A percentile compares a stretch with the other conserved stretches of the same genome.
Conservation (phyloP, 2,113 vertebrate species). For the Suricata suricatta region DNA sequence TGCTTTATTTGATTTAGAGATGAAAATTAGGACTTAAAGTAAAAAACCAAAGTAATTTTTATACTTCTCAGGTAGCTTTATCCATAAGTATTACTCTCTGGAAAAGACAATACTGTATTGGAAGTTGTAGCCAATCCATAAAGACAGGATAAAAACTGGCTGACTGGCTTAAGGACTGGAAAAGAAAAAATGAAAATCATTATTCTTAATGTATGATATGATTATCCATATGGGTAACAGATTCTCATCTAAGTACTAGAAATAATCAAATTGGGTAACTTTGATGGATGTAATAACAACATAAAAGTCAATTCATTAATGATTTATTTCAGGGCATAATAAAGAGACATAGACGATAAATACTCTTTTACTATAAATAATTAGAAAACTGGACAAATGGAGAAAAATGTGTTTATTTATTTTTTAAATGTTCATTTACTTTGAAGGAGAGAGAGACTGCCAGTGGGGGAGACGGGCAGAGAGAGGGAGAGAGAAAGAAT, state of each 20-base stretch:
- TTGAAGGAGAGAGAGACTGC: too few species aligned
- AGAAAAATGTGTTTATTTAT: not conserved
- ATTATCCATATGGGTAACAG: not conserved
- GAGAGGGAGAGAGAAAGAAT: too few species aligned
- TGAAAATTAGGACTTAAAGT: not conserved
- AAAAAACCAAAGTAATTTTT: not conserved
- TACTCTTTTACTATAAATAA: not conserved
- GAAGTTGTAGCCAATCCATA: not conserved
- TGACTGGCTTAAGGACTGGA: not conserved
- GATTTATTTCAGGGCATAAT: not conserved
- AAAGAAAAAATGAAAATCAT: not conserved
- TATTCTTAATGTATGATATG: not conserved
- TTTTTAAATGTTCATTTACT: too few species aligned
- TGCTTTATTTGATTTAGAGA: not conserved
- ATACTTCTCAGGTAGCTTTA: not conserved
- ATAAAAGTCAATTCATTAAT: not conserved
- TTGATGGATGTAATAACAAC: not conserved
- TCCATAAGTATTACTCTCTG: not conserved
- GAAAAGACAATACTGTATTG: not conserved
- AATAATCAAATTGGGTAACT: slow-evolving; percentile 4
- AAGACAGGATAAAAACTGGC: not conserved
- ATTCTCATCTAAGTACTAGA: not conserved
- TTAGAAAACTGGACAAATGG: not conserved
- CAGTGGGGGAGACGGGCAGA: too few species aligned
- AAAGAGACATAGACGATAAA: not conserved